phyloP scores from a whole-genome alignment of 2,888 invertebrate species.

The Morpho helenor region DNA sequence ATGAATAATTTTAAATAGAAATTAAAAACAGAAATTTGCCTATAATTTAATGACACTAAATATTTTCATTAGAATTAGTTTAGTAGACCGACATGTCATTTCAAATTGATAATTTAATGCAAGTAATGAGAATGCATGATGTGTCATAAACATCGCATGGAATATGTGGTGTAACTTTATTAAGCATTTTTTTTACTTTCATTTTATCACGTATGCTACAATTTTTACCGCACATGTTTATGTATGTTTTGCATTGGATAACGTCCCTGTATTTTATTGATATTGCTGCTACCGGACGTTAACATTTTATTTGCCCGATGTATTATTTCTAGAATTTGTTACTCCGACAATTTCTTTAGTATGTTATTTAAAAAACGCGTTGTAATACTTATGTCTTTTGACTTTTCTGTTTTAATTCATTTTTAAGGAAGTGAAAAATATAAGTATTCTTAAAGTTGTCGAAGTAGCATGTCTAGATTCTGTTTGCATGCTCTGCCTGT shows the following conservation, averaged over 20 bases:
- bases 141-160: slow-evolving; percentile 2
- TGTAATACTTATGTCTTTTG: neutral
- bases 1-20: no score
- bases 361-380: neutral
- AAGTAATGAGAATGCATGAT: neutral
- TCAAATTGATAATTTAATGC: no score
- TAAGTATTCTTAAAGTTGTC: slow-evolving; percentile 6
- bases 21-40: no score
- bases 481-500: slow-evolving; percentile 69
- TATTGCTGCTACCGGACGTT: slow-evolving; percentile 10
- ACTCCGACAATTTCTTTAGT: slow-evolving; percentile 22
- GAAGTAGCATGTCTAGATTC: slow-evolving; percentile 15
- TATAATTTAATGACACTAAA: no score
- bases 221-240: slow-evolving; percentile 8
- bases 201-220: slow-evolving; percentile 9
- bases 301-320: slow-evolving; percentile 16
- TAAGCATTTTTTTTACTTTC: slow-evolving; percentile 2
- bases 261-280: slow-evolving; percentile 12
- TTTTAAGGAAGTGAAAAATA: slow-evolving; percentile 3
- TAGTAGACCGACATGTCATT: no score
- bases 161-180: slow-evolving; percentile 1
- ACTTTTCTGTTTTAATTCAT: slow-evolving; percentile 1
- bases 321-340: slow-evolving; percentile 21
- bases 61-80: no score
- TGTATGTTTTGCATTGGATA: slow-evolving; percentile 8